A percentile compares a stretch with the other conserved stretches of the same genome.
Conservation (phyloP, 1,140 invertebrate species). For the Aphelinus certus region DNA sequence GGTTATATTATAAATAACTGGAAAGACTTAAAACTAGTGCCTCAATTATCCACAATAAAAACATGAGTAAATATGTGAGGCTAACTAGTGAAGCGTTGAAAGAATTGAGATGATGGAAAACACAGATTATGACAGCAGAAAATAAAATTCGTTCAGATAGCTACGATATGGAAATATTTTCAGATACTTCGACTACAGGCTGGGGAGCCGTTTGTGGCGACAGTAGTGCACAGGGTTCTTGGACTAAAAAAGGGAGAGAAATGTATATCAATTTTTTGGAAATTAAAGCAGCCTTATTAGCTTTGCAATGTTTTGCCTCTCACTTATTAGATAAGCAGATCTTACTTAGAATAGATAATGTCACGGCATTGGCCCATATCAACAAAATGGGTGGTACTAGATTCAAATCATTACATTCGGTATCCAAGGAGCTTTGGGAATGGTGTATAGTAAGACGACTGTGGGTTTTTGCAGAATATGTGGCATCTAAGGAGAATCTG, state of each 20-base stretch:
- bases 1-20: conserved; percentile 36
- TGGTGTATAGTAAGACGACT: conserved; percentile 9
- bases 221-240: conserved; percentile 44
- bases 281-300: conserved; percentile 50
- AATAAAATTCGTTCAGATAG: conserved; percentile 25
- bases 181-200: conserved; percentile 54
- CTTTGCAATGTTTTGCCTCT: conserved; percentile 52
- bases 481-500: conserved; percentile 51
- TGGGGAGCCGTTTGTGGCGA: conserved; percentile 52
- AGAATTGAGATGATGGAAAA: conserved; percentile 35
- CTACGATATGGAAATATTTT: conserved; percentile 53
- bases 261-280: conserved; percentile 58
- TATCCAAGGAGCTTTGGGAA: conserved; percentile 30
- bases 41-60: conserved; percentile 28
- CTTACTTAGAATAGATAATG: conserved; percentile 55
- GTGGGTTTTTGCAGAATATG: conserved; percentile 42
- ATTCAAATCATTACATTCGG: conserved; percentile 44
- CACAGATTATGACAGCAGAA: conserved; percentile 8
- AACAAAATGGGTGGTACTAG: conserved; percentile 52
- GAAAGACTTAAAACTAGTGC: conserved; percentile 39
- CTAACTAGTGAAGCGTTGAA: conserved; percentile 8
- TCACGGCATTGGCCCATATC: conserved; percentile 54
- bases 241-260: conserved; percentile 44
- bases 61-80: conserved; percentile 14
- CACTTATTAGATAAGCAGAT: conserved; percentile 48